Evolutionary conservation across 2,113 vertebrate genomes (phyloP).

Genomic region (Hemichromis elongatus): DNA sequence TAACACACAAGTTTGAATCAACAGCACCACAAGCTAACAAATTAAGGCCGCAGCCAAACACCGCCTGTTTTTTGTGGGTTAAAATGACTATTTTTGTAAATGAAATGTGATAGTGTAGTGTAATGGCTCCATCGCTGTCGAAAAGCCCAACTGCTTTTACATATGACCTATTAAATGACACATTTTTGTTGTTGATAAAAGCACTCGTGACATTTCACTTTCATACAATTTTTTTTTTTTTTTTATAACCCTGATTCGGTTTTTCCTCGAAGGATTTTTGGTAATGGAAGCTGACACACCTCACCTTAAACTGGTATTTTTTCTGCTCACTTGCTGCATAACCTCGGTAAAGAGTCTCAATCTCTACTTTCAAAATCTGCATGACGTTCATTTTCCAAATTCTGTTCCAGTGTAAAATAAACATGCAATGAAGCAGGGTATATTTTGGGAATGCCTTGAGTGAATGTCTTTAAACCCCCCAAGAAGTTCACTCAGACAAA

Average conservation of each 20-base stretch:
- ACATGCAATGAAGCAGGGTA: background rate
- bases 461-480: background rate
- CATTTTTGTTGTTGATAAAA: background rate
- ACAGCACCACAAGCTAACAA: background rate
- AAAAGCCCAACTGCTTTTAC: background rate
- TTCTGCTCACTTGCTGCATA: background rate
- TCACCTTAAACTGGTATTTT: background rate
- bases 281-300: background rate
- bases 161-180: background rate
- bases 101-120: background rate
- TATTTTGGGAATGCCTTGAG: background rate
- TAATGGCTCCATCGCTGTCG: background rate
- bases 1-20: background rate
- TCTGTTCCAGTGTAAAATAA: background rate
- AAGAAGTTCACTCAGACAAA: background rate
- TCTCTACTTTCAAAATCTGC: background rate
- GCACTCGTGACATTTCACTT: background rate
- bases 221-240: background rate
- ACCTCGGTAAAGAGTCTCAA: background rate
- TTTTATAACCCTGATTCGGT: background rate
- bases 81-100: background rate
- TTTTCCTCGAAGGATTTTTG: background rate
- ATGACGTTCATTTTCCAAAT: background rate
- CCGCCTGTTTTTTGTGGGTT: background rate
- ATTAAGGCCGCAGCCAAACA: background rate